These are phyloP conservation scores for Lacerta viridis DNA, from an alignment of 2,797 vertebrate species.

Conservation along the genomic window DNA sequence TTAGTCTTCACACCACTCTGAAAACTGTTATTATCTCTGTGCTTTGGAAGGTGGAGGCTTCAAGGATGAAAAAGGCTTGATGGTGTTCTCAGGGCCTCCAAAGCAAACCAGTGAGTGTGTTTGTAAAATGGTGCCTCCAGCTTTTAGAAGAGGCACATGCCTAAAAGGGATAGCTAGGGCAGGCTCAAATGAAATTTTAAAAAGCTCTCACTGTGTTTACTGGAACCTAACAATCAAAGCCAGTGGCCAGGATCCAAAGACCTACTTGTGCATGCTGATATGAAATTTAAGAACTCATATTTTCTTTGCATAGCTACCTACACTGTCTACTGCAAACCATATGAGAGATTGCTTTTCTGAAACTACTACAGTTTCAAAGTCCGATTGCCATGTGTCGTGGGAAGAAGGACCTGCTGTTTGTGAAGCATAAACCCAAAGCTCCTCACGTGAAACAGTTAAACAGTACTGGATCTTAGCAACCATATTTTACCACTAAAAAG, in stretches of 20 bases:
- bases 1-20: constrained; percentile 18
- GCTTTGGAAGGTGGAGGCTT: background rate
- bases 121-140: no score
- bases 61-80: background rate
- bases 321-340: background rate
- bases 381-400: background rate
- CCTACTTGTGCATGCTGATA: background rate
- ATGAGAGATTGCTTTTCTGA: background rate
- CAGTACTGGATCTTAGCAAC: background rate
- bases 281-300: background rate
- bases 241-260: background rate
- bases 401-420: background rate
- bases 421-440: background rate
- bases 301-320: background rate
- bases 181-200: background rate
- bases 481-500: background rate
- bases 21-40: constrained; percentile 13
- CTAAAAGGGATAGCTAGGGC: background rate
- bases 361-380: background rate
- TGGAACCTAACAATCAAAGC: background rate
- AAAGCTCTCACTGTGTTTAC: background rate
- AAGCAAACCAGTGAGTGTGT: background rate
- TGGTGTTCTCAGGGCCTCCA: background rate
- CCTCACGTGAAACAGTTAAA: no score
- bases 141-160: background rate